These are phyloP conservation scores for Dromius quadrimaculatus DNA, from an alignment of 2,888 invertebrate genomes.

Conservation along the genomic window DNA sequence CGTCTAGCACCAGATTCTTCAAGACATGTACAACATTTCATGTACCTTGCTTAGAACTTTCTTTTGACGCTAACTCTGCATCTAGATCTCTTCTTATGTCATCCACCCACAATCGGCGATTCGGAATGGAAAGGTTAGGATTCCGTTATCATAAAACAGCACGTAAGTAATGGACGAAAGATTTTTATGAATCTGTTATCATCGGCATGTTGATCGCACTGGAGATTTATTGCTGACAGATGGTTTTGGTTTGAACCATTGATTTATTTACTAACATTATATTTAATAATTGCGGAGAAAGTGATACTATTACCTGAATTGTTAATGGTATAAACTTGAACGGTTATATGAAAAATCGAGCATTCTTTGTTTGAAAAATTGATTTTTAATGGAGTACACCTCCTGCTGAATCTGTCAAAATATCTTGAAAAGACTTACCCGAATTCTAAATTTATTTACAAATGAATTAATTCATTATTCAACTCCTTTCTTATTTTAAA, in stretches of 20 bases:
- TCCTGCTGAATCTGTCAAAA: not conserved
- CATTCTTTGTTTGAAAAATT: conserved; percentile 19
- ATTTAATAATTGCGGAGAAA: conserved; percentile 29
- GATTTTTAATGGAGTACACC: conserved; percentile 22
- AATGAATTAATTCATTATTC: conserved; percentile 25
- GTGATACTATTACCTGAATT: conserved; percentile 19
- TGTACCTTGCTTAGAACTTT: not conserved
- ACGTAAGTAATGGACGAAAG: conserved; percentile 40
- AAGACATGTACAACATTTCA: not conserved
- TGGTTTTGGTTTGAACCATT: conserved; percentile 27
- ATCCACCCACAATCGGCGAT: conserved; percentile 17
- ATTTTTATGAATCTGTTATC: conserved; percentile 44
- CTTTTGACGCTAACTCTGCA: not conserved
- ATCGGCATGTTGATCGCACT: conserved; percentile 14
- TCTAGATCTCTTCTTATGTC: not conserved
- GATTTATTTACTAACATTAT: conserved; percentile 6
- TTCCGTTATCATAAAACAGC: conserved; percentile 46
- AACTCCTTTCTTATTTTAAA: conserved; percentile 10
- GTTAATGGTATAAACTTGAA: too few relatives aligned
- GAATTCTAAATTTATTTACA: conserved; percentile 18
- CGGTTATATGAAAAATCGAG: too few relatives aligned
- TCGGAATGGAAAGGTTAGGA: conserved; percentile 46
- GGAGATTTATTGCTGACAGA: conserved; percentile 41
- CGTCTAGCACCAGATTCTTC: conserved; percentile 1
- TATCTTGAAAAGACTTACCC: conserved; percentile 6